Evolutionary conservation across 2,113 vertebrate species (phyloP).

Genomic region (Sinocyclocheilus rhinocerous): DNA sequence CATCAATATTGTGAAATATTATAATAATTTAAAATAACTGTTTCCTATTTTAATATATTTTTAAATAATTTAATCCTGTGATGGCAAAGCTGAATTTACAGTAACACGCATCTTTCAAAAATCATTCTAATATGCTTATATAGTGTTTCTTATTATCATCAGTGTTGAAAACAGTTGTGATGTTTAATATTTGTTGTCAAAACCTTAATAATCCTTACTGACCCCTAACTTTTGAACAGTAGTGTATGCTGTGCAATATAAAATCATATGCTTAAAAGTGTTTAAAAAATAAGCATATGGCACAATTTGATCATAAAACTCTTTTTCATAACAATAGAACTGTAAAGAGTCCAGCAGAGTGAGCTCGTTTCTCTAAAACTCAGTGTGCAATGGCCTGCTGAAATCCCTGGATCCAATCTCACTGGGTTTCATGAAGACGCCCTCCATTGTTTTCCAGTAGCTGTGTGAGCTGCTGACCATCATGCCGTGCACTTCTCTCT

Average conservation of each 20-base stretch:
- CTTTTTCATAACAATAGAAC: background rate
- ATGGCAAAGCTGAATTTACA: too few relatives aligned
- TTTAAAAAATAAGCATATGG: background rate
- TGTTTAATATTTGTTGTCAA: background rate
- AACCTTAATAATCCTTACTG: background rate
- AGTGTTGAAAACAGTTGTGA: background rate
- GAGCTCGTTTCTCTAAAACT: slow-evolving; percentile 64
- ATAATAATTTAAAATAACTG: too few relatives aligned
- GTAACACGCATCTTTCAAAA: background rate
- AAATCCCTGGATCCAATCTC: slow-evolving; percentile 75
- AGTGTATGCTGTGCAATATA: background rate
- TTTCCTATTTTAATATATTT: too few relatives aligned
- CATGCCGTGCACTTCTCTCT: slow-evolving; percentile 95
- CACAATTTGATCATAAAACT: background rate
- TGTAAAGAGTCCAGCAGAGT: slow-evolving; percentile 10
- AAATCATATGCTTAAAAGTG: background rate
- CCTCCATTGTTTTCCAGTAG: slow-evolving; percentile 96
- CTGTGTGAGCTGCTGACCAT: slow-evolving; percentile 83
- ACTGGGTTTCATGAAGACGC: slow-evolving; percentile 93
- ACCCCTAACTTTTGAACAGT: background rate
- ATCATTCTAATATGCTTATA: background rate
- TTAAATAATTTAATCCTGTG: too few relatives aligned
- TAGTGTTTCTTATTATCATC: too few relatives aligned
- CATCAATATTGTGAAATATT: too few relatives aligned
- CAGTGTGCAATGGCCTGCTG: slow-evolving; percentile 67